Base-by-base conservation (phyloP, 1,140 invertebrate species). In the Eupristina koningsbergeri region DNA sequence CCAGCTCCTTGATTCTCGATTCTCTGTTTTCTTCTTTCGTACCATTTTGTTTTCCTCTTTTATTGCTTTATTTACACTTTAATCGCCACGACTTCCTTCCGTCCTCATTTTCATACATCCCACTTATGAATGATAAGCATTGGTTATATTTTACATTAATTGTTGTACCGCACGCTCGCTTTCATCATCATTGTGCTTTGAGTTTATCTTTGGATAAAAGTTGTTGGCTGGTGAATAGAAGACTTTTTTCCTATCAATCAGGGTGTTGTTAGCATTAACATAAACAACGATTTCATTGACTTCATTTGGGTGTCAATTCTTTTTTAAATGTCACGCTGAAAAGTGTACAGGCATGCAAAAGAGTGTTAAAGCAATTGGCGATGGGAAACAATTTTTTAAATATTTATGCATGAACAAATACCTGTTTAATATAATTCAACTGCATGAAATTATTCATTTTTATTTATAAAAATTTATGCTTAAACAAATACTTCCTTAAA, bases 81-180 rank as follows among this genome's bases (percentile, higher is more conserved):
- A n/a, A 47, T 74, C 31, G 58, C 39, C 53, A 39, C 75, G 29
- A 77, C 63, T 83, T 83, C 61, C 74, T 77, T 83, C 81, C 61
- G 73, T 45, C 3, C 50, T 78, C 58, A 83, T 73, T 84, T 64
- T 64, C 76, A 79, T 79, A 63, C 73, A 80, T 64, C 26, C 29
- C 47, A 22, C 45, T 69, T 83, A 41, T 29, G 22, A 83, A 76
- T 77, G 73, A 67, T 82, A 76, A 64, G 29, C 36, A 67, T 77
- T 76, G 77, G 69, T 71, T 77, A 45, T 47, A 19, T 15, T 2
- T 29, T 15, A 19, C 29, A 7, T 17, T 58, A 36, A 36, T 64
- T 78, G 53, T 78, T 77, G 34, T 26, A 0, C 34, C 7, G 3
- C 22, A 39, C n/a, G 45, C 29, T 19, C 26, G 17, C 78, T 47